Evolutionary conservation across 2,113 vertebrate genomes (phyloP), one percentile per base, ranked within the genome.

Genomic region (Campylomormyrus numenius): DNA sequence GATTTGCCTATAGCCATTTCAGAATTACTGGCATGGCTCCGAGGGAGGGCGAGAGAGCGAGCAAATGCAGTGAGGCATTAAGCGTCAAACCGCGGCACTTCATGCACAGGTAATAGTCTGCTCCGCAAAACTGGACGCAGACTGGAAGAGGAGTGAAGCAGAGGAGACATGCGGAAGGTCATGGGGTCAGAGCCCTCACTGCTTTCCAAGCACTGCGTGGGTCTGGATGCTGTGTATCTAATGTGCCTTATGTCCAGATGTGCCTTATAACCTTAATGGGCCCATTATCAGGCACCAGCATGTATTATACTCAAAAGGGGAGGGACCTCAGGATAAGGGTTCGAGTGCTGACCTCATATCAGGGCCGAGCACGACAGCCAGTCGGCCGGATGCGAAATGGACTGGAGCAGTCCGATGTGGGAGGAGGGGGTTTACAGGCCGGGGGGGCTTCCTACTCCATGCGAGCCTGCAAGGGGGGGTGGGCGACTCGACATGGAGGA

Each of bases 341-440:
- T 74, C 10, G 10, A 77, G 70, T 77, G 70, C 70, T 77, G 70
- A 77, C 15, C 27, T 74, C 66, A 31, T n/a, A 13, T 74, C 3
- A 31, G 27, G 3, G 27, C 66, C 11, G 8, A 74, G 66, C 31
- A n/a, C 3, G 11, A 31, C 80, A 84, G 85, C 21, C 27, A n/a
- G 17, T 87, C 15, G 94, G 93, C 50, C 42, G 83, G 90, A 94
- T 93, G 93, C 88, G 90, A 92, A 94, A 91, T 91, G 91, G 92
- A 90, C 90, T 27, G 53, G 50, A 86, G 91, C 91, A 93, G 94
- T 93, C 93, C 50, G 90, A 88, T 89, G 91, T 74, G 52, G 92
- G 19, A 92, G 93, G 93, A 93, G 91, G 90, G 92, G 90, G 90
- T 94, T 80, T 92, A 95, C 94, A 93, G 93, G 93, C 93, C 89